Conservation (phyloP, 2,888 invertebrate genomes). For the Standfussiana lucernea region DNA sequence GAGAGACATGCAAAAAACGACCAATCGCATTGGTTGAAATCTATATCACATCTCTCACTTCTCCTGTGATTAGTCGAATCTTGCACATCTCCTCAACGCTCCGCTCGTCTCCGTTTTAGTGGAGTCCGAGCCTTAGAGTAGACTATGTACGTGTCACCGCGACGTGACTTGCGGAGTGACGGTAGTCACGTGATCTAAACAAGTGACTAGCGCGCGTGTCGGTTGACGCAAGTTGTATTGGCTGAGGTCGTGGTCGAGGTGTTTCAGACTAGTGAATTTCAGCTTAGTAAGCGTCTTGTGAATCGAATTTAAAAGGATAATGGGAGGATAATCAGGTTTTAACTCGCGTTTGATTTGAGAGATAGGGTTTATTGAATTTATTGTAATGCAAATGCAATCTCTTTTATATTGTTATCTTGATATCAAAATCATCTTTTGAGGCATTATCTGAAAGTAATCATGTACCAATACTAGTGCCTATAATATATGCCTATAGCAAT, state of each 20-base stretch:
- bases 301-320: constrained; percentile 21
- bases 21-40: too few species aligned
- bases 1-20: too few species aligned
- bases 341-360: constrained; percentile 32
- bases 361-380: constrained; percentile 31
- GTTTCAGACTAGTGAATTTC: constrained; percentile 6
- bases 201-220: background rate
- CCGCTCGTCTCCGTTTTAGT: too few species aligned
- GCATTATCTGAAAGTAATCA: background rate
- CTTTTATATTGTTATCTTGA: background rate
- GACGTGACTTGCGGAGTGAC: background rate
- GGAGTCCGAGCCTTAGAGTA: background rate
- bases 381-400: constrained; percentile 4
- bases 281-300: constrained; percentile 30
- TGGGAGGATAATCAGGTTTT: constrained; percentile 8
- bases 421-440: constrained; percentile 1
- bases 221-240: background rate
- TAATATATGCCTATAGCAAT: too few species aligned
- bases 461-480: background rate
- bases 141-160: background rate
- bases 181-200: background rate
- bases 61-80: too few species aligned
- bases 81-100: too few species aligned
- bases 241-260: background rate
- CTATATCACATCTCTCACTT: too few species aligned